Base-by-base conservation (phyloP, 2,113 vertebrate species). In the Tympanuchus pallidicinctus region DNA sequence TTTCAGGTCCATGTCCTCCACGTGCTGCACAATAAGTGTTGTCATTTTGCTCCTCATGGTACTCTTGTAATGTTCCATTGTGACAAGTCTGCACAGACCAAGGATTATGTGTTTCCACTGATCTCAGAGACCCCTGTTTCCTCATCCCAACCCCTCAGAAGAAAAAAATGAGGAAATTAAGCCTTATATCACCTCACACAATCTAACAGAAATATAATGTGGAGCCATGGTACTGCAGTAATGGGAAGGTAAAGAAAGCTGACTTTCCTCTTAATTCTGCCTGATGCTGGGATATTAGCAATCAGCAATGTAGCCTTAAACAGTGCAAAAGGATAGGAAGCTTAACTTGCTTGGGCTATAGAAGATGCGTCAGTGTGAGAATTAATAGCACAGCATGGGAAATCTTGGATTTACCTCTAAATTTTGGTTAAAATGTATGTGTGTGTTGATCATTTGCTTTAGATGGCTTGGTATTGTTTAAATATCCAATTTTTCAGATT, bases 21-120 rank as follows among this genome's bases (percentile, higher is more conserved):
- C 4, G 54, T 56, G 24, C 25, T 1, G 0, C 28, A n/a, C 14
- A 66, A 57, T 8, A 1, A 63, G 30, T 18, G 40, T 34, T 91
- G 82, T 67, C 19, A 18, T 63, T 11, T 3, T 71, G 36, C 34
- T 67, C 13, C 59, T 80, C 5, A 0, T 4, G 7, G 45, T 18
- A 32, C 67, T 34, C 25, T 38, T 8, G 32, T 48, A 80, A 50
- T 5, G 0, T 13, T 90, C 36, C 65, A 20, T n/a, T 28, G 13
- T 21, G 69, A 34, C 63, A 87, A 8, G 36, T 8, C 71, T 76
- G 56, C 60, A 22, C 20, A 8, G 65, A 65, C 42, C 28, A 15
- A 75, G 32, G 8, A 36, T 48, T 60, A 11, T 47, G 45, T 61
- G 34, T 38, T 28, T 36, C 36, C 25, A 24, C 24, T 45, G 36